phyloP scores from a whole-genome alignment of 2,113 vertebrate species.

The Oreotrochilus melanogaster region DNA sequence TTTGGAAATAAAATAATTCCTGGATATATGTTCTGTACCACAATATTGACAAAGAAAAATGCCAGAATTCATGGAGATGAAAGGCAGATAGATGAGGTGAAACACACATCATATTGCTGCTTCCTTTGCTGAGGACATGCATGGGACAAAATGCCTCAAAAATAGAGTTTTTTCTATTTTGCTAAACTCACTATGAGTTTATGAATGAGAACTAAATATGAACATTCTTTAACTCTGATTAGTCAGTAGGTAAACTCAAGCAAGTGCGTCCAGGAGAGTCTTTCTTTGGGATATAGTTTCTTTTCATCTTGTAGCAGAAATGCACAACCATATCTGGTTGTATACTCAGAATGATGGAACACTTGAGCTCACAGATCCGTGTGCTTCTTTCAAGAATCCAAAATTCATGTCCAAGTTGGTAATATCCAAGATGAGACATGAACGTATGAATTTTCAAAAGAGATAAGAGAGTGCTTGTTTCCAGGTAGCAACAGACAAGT shows the following conservation, averaged over 20 bases:
- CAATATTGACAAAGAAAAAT: neutral
- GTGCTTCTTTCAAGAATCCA: neutral
- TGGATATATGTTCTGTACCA: neutral
- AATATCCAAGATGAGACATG: neutral
- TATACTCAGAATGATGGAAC: rapidly evolving
- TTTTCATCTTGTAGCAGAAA: neutral
- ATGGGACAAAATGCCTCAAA: neutral
- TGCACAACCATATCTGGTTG: neutral
- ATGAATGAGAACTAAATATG: no score
- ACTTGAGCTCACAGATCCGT: neutral
- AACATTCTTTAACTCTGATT: neutral
- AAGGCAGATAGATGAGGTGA: neutral
- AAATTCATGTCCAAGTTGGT: neutral
- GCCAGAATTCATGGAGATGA: neutral
- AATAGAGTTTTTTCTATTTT: neutral
- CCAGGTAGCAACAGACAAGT: neutral
- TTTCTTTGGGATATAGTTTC: neutral
- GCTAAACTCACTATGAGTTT: neutral
- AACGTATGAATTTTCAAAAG: neutral
- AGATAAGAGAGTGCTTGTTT: neutral
- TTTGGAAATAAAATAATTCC: neutral
- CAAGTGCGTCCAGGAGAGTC: neutral
- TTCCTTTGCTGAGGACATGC: neutral
- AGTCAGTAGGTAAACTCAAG: neutral
- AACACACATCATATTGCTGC: neutral